Evolutionary conservation across 2,888 invertebrate species (phyloP).

Genomic region (Hemistola chrysoprasaria): DNA sequence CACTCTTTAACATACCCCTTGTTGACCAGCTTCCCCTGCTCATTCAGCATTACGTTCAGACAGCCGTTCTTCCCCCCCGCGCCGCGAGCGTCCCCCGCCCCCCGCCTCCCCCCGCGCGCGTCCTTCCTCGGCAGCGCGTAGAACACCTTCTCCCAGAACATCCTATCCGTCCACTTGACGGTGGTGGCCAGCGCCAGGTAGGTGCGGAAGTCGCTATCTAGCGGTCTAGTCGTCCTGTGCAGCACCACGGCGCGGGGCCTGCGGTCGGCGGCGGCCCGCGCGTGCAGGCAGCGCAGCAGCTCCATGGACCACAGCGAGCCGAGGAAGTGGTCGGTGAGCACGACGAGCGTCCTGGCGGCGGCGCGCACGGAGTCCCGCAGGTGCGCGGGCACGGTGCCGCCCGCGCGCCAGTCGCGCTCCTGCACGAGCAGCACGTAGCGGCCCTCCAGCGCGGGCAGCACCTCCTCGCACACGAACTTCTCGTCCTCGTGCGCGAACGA

Average conservation of each 20-base stretch:
- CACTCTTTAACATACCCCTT: slow-evolving; percentile 1
- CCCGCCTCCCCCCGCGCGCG: too few species aligned
- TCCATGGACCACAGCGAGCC: slow-evolving; percentile 83
- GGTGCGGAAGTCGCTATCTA: slow-evolving; percentile 69
- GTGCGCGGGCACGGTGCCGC: slow-evolving; percentile 87
- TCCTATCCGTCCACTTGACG: slow-evolving; percentile 89
- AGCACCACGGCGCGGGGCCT: slow-evolving; percentile 88
- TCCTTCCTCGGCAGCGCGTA: slow-evolving; percentile 83
- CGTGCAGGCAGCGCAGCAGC: slow-evolving; percentile 83
- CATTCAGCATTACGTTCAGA: slow-evolving; percentile 5
- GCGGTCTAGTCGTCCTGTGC: slow-evolving; percentile 77
- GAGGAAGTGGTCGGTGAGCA: slow-evolving; percentile 38
- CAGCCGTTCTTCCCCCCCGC: not conserved
- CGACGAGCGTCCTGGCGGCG: slow-evolving; percentile 65
- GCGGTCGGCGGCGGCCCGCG: slow-evolving; percentile 47
- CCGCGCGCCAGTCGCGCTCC: slow-evolving; percentile 87
- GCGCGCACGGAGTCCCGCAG: too few species aligned
- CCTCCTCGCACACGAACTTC: slow-evolving; percentile 84
- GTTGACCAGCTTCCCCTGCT: slow-evolving; percentile 11
- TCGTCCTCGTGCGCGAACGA: slow-evolving; percentile 91
- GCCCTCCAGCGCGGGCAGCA: slow-evolving; percentile 86
- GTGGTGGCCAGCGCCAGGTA: slow-evolving; percentile 90
- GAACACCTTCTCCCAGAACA: slow-evolving; percentile 89
- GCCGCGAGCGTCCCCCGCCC: not conserved
- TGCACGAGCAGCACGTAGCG: slow-evolving; percentile 85